phyloP scores from a whole-genome alignment of 1,140 invertebrate species.

The Leucophenga varia region DNA sequence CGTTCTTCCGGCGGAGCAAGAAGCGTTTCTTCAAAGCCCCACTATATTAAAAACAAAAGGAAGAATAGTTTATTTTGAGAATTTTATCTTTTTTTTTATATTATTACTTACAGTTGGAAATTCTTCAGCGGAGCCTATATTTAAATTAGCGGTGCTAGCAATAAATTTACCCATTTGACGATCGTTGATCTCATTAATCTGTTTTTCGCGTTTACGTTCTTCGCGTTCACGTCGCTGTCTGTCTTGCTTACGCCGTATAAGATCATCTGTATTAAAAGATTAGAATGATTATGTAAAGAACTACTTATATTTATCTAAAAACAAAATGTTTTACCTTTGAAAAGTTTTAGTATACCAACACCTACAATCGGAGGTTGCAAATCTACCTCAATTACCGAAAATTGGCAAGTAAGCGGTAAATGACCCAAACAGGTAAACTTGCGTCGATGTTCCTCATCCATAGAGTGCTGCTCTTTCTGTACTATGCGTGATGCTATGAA shows the following conservation, averaged over 20 bases:
- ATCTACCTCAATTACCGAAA: slow-evolving; percentile 86
- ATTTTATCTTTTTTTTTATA: neutral
- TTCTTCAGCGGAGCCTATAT: slow-evolving; percentile 65
- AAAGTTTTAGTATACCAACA: slow-evolving; percentile 65
- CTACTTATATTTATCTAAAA: neutral
- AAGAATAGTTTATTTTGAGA: neutral
- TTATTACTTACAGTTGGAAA: slow-evolving; percentile 63
- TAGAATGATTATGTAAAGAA: neutral
- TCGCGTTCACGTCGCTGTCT: slow-evolving; percentile 67
- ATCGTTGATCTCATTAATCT: slow-evolving; percentile 72
- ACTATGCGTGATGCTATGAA: slow-evolving; percentile 73
- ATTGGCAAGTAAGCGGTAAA: slow-evolving; percentile 85
- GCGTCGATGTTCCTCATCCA: slow-evolving; percentile 77
- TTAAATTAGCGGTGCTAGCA: slow-evolving; percentile 58
- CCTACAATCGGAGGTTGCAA: slow-evolving; percentile 73
- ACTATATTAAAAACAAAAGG: slow-evolving; percentile 22
- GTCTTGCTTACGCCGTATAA: slow-evolving; percentile 64
- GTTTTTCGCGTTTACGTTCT: slow-evolving; percentile 70
- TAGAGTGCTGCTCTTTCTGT: slow-evolving; percentile 80
- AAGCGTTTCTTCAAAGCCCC: slow-evolving; percentile 50
- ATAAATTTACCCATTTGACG: slow-evolving; percentile 67
- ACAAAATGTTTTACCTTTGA: slow-evolving; percentile 61
- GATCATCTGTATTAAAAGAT: slow-evolving; percentile 59
- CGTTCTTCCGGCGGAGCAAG: slow-evolving; percentile 22
- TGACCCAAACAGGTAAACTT: slow-evolving; percentile 83